phyloP scores from a whole-genome alignment of 2,113 vertebrate species.

The Daubentonia madagascariensis region DNA sequence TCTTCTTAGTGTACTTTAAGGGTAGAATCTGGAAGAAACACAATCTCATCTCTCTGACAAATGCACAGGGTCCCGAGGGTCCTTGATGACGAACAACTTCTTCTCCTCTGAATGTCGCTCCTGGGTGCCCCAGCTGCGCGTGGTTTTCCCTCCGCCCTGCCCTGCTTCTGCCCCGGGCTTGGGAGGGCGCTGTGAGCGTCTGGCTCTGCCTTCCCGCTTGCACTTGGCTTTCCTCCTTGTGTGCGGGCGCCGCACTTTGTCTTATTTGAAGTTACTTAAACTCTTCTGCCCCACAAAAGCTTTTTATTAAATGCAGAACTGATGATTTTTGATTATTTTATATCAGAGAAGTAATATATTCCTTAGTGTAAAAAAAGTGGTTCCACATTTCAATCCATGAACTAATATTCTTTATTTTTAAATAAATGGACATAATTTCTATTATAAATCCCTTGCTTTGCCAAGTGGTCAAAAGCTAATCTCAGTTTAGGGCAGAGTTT shows the following conservation, averaged over 20 bases:
- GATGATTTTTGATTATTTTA: background rate
- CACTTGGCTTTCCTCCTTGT: background rate
- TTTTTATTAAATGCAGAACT: background rate
- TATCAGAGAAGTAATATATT: background rate
- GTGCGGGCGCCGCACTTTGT: background rate
- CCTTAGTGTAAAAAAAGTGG: background rate
- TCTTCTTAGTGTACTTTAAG: background rate
- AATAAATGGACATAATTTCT: background rate
- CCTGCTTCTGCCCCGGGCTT: background rate
- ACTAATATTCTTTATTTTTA: background rate
- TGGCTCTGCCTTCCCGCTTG: background rate
- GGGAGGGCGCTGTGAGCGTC: background rate
- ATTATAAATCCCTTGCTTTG: background rate
- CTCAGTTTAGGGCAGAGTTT: background rate
- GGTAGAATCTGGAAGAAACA: background rate
- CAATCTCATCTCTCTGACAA: background rate
- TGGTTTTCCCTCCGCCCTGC: fast-evolving
- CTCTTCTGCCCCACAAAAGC: background rate
- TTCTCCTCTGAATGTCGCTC: background rate
- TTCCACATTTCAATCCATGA: background rate
- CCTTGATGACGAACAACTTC: background rate
- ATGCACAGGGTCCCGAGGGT: fast-evolving
- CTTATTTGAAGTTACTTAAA: background rate
- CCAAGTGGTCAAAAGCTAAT: background rate
- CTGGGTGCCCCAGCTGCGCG: background rate